Conservation (phyloP, 2,113 vertebrate species). For the Ochotona curzoniae region DNA sequence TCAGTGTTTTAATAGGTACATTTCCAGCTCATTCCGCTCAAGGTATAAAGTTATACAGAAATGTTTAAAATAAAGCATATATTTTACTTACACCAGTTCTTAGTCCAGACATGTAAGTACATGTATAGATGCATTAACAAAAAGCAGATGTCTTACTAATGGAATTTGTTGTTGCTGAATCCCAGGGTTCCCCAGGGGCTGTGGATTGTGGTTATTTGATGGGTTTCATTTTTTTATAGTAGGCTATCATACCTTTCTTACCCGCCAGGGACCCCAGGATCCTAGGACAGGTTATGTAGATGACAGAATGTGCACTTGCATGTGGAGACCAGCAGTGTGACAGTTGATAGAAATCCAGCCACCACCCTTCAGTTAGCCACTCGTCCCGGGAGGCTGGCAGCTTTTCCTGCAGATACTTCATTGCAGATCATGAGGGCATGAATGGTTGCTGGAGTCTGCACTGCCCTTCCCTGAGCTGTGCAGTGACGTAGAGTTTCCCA, state of each 20-base stretch:
- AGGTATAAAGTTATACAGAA: not conserved
- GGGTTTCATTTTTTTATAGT: not conserved
- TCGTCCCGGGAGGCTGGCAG: not conserved
- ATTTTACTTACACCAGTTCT: not conserved
- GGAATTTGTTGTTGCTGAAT: not conserved
- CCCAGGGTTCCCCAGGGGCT: not conserved
- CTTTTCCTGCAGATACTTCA: too few species aligned
- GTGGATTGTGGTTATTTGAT: not conserved
- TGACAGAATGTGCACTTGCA: rapidly evolving
- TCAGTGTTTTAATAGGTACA: not conserved
- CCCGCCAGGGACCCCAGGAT: not conserved
- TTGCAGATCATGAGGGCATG: rapidly evolving
- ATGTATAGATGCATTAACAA: not conserved
- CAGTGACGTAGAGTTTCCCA: too few species aligned
- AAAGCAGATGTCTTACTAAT: not conserved
- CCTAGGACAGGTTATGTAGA: rapidly evolving
- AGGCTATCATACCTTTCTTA: not conserved
- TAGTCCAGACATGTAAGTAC: not conserved
- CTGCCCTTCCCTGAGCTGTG: rapidly evolving
- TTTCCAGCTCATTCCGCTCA: not conserved
- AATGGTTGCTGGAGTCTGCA: too few species aligned
- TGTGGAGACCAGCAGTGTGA: not conserved
- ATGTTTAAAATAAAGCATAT: not conserved
- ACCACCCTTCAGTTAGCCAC: rapidly evolving
- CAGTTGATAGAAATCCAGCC: rapidly evolving